A percentile compares a stretch with the other conserved stretches of the same genome.
phyloP scores from a whole-genome alignment of 53 echinoderm and acorn worm species.

The Echinometra lucunter region DNA sequence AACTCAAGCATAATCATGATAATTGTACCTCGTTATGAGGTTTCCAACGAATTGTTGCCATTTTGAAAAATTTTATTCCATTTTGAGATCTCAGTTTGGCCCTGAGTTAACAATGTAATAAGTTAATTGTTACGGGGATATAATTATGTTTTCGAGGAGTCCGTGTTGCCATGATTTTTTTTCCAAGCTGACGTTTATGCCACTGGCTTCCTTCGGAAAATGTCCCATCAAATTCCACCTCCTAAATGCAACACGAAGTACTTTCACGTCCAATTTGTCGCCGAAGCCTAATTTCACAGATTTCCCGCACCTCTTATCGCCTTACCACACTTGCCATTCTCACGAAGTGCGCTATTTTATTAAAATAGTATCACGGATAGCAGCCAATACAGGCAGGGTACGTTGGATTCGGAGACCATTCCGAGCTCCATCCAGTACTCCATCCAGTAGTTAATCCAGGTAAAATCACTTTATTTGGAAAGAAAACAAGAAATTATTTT shows the following conservation, averaged over 20 bases:
- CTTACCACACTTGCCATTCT: neutral
- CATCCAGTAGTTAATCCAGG: too few species aligned
- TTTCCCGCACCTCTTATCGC: slow-evolving; percentile 22
- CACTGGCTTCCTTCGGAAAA: neutral
- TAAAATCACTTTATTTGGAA: too few species aligned
- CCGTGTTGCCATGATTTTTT: neutral
- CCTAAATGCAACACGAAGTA: slow-evolving; percentile 17
- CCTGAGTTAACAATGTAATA: too few species aligned
- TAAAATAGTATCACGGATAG: neutral
- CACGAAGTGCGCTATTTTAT: slow-evolving; percentile 1
- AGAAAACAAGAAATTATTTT: too few species aligned
- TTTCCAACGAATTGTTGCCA: too few species aligned
- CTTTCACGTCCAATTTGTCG: slow-evolving; percentile 47
- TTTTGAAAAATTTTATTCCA: too few species aligned
- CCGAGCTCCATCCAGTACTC: neutral
- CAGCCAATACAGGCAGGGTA: neutral
- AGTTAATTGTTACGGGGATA: too few species aligned
- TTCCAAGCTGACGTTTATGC: neutral
- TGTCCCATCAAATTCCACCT: neutral
- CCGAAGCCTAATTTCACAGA: slow-evolving; percentile 14
- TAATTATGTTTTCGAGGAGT: neutral
- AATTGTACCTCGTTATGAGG: too few species aligned
- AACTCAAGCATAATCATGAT: too few species aligned
- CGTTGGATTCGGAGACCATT: neutral
- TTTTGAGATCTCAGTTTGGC: too few species aligned